Base-by-base conservation (phyloP, 2,797 vertebrate species). In the Sebastiscus tertius region DNA sequence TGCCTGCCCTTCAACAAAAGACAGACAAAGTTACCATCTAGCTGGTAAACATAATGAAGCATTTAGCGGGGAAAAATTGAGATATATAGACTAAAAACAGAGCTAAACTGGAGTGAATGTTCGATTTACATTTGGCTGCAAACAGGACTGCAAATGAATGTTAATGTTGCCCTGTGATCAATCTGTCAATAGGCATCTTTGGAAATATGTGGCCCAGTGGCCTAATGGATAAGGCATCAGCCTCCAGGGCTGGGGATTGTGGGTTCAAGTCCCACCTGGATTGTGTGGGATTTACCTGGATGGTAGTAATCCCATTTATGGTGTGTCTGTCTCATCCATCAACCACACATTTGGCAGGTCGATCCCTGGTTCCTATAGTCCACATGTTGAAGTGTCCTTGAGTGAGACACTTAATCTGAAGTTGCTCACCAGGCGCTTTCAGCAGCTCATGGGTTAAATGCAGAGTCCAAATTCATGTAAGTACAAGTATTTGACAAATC, bases 211-310 rank as follows among this genome's bases (percentile, higher is more conserved):
- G 36, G 36, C 36, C 12, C 20, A 94, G 90, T 95, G 93, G 93
- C 92, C 87, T 93, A 93, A 94, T 93, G 90, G 90, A 92, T 89
- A 93, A 93, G 88, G 88, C 81, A 93, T 90, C 93, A 94, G 86
- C 90, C 91, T 91, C 88, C 72, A 73, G 84, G 93, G 90, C 89
- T 91, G 89, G 84, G 81, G 87, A 93, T 91, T 94, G 87, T 92
- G 90, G 88, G 92, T 92, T 94, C 87, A 75, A 93, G 92, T 94
- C 90, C 85, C 91, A 93, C 86, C 90, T 92, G 90, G 88, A 89
- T 94, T 1, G 5, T 1, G 0, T 39, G 3, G 42, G 3, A 18
- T 0, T 16, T 18, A 18, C 16, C 0, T 18, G 16, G 6, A 8
- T 46, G 42, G 42, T 46, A 46, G 42, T 18, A 6, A 18, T 7